Evolutionary conservation across 2,888 invertebrate species (phyloP).

Genomic region (Amphipoea lucens): DNA sequence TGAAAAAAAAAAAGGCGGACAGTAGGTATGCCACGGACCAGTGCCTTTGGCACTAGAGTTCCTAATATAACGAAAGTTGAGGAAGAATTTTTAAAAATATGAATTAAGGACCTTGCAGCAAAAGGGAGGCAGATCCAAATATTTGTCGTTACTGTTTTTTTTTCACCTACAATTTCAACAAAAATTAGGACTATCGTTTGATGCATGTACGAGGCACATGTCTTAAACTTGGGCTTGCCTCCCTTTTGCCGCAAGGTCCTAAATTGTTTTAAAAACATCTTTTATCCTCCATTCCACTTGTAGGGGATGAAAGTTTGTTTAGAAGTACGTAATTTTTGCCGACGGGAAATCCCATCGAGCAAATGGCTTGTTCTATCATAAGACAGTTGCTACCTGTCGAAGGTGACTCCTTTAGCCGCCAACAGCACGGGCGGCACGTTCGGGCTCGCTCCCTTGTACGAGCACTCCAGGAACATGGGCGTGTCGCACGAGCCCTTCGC

Average conservation of each 20-base stretch:
- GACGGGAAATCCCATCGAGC: neutral
- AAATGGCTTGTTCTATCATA: neutral
- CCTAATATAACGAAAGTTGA: neutral
- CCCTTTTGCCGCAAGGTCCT: no score
- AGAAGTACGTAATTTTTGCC: neutral
- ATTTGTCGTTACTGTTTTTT: no score
- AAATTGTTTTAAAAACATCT: neutral
- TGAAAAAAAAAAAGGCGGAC: no score
- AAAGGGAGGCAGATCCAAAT: no score
- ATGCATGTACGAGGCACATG: no score
- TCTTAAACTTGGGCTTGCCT: no score
- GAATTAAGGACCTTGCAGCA: no score
- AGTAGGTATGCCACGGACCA: no score
- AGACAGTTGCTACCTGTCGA: conserved; percentile 82
- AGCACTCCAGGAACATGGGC: conserved; percentile 92
- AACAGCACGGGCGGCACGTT: conserved; percentile 91
- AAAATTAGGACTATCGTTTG: no score
- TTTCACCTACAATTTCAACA: no score
- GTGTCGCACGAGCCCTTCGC: conserved; percentile 92
- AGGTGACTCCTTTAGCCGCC: conserved; percentile 92
- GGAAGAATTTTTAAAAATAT: neutral
- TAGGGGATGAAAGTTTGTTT: neutral
- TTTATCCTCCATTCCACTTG: neutral
- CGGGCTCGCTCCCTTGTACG: conserved; percentile 87
- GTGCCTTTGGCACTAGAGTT: neutral